Base-by-base conservation (phyloP, 2,888 invertebrate genomes). In the Ormyrus nitidulus region DNA sequence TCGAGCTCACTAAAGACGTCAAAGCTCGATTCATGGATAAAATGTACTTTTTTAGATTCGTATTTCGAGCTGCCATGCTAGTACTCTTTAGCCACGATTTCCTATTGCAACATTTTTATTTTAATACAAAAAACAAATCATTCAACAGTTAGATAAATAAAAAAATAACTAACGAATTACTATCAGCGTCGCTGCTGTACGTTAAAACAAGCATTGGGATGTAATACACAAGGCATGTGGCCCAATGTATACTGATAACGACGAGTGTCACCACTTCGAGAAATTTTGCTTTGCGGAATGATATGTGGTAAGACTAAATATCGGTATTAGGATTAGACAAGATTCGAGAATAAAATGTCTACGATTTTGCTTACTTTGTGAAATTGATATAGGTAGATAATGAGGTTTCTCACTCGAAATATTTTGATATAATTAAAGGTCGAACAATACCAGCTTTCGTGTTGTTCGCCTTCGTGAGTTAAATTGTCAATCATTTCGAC, bases 171-270 rank as follows among this genome's bases (percentile, higher is more conserved):
- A 58, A 73, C 73, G 48, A 19, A n/a, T n/a, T 19, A 0, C 10
- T 48, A 19, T n/a, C 81, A 4, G 34, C 54, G 1, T 81, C 48
- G 54, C 51, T 61, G 44, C 68, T 64, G 3, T 71, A 3, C 48
- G 62, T 9, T 68, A 58, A 49, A 6, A 84, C 82, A 2, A 83
- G 66, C 6, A 84, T 76, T 0, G 89, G 88, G 3, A 90, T 81
- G 72, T 86, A 89, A 71, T 88, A 88, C 61, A 90, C 87, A 6
- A 89, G 68, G 80, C 90, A 90, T 1, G 89, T 86, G 0, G 86
- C 84, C 90, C 90, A 91, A 34, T 89, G 89, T 11, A 89, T 68
- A 11, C 66, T 82, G 9, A 88, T 59, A 3, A 85, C 66, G 5
- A 86, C 66, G 5, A 88, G 82, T 2, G 85, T 75, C 10, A 72